Base-by-base conservation (phyloP, 2,113 vertebrate species). In the Coturnix japonica region DNA sequence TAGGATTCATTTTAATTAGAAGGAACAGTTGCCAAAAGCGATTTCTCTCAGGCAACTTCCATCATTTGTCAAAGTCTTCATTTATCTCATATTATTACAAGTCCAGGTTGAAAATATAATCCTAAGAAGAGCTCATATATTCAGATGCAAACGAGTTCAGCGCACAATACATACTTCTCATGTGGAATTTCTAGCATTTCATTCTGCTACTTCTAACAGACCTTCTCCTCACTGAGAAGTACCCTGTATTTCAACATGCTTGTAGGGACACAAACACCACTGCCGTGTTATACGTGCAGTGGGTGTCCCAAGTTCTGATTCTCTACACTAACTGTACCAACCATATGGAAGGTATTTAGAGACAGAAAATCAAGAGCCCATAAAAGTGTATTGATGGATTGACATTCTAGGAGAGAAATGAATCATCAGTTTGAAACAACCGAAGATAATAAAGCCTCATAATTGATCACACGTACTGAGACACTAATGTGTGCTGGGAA, bases 11-110 rank as follows among this genome's bases (percentile, higher is more conserved):
- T 85, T 75, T 94, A 96, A 90, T 95, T 91, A 81, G 81, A 90
- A 83, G 51, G 54, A 96, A 87, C 81, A 60, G 56, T 72, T 88
- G 91, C 81, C 92, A 90, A 80, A 79, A 89, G 86, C 84, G 79
- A 33, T 75, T 89, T 92, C 73, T 94, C 49, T 91, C 35, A 56
- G 74, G 71, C 81, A 89, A 61, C 43, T 89, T 89, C 89, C 82
- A 63, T 18, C 8, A 13, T 64, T 70, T 6, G 11, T 28, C 86
- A 53, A 89, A 88, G 63, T 86, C 56, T 61, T 87, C n/a, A 53
- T 86, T 95, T 91, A 87, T 91, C 82, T 90, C 37, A 54, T 87
- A 91, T 61, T 80, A 72, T 69, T 84, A 67, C 64, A 89, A 86
- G 78, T 65, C 26, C 0, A 0, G 8, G 46, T 30, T 51, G n/a